Evolutionary conservation across 2,888 invertebrate species (phyloP).

Genomic region (Xestia c-nigrum): DNA sequence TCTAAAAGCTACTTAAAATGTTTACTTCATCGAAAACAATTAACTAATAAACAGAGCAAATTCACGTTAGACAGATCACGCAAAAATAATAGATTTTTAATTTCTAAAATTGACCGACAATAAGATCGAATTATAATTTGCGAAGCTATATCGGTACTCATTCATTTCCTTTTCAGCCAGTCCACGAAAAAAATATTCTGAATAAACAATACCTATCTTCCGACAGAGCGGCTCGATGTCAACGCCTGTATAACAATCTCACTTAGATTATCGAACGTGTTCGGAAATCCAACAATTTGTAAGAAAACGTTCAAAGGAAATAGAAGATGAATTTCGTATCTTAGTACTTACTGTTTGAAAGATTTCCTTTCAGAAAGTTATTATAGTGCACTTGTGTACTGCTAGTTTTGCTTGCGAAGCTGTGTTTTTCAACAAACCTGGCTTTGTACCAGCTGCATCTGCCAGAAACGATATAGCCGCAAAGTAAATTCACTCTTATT

Average conservation of each 20-base stretch:
- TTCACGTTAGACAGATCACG: not conserved
- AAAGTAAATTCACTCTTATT: conserved; percentile 27
- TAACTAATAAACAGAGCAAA: not conserved
- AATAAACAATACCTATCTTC: not conserved
- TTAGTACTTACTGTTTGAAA: not conserved
- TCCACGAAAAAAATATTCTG: conserved; percentile 13
- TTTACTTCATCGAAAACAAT: not conserved
- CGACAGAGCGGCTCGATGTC: conserved; percentile 14
- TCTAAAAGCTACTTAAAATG: no score
- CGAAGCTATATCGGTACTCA: not conserved
- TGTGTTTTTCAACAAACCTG: conserved; percentile 17
- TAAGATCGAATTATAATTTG: conserved; percentile 5
- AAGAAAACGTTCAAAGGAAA: conserved; percentile 6
- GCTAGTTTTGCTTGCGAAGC: conserved; percentile 1
- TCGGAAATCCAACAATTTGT: conserved; percentile 2
- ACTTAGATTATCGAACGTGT: conserved; percentile 1
- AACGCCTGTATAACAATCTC: not conserved
- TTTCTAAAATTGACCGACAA: not conserved
- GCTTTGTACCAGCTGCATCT: conserved; percentile 33
- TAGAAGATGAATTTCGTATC: conserved; percentile 9
- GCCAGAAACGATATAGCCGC: conserved; percentile 24
- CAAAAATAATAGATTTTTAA: not conserved
- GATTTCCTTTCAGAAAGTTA: not conserved
- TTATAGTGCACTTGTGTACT: not conserved
- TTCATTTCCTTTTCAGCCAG: not conserved